Percentiles rank a stretch among this genome's conserved stretches.
phyloP scores from a whole-genome alignment of 2,888 invertebrate species.

The Pammene aurita region DNA sequence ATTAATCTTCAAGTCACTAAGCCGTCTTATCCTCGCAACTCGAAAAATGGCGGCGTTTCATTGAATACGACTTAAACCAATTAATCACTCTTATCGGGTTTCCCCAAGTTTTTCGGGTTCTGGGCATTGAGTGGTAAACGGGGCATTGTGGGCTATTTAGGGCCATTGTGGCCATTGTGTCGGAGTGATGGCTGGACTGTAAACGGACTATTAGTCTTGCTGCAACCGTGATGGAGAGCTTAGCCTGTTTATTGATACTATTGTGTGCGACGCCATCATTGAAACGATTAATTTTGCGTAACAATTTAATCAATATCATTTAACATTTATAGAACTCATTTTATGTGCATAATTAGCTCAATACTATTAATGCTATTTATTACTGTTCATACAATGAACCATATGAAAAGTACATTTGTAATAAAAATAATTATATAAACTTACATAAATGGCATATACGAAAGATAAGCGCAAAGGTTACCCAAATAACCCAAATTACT shows the following conservation, averaged over 20 bases:
- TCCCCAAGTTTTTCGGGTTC: constrained; percentile 71
- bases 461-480: too few species aligned
- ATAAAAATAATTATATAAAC: too few species aligned
- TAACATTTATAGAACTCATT: neutral
- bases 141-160: constrained; percentile 62
- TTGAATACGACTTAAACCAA: constrained; percentile 80
- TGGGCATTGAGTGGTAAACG: constrained; percentile 49
- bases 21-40: constrained; percentile 57
- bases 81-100: constrained; percentile 82
- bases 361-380: too few species aligned
- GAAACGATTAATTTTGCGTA: constrained; percentile 5
- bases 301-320: constrained; percentile 2
- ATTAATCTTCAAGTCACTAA: constrained; percentile 50
- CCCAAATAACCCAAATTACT: too few species aligned
- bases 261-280: constrained; percentile 1
- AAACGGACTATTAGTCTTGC: constrained; percentile 75
- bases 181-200: constrained; percentile 62
- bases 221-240: constrained; percentile 44
- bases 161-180: constrained; percentile 61
- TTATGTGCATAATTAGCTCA: too few species aligned
- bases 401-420: too few species aligned
- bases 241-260: constrained; percentile 29
- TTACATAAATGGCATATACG: too few species aligned
- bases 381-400: too few species aligned
- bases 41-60: constrained; percentile 68